Conservation (phyloP, 2,113 vertebrate species). For the Pitta sordida region DNA sequence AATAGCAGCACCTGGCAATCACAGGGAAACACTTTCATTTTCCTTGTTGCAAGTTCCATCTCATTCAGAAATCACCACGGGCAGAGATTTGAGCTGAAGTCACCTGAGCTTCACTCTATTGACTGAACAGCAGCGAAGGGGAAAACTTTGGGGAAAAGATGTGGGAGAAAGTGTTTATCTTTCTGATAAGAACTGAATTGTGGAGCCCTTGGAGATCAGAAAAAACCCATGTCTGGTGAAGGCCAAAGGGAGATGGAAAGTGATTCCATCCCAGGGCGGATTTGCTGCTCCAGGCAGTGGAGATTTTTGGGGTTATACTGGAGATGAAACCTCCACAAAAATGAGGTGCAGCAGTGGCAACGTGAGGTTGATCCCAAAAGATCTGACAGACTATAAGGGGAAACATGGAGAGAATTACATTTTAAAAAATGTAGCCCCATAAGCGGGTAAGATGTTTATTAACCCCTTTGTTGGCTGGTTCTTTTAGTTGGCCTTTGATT, state of each 20-base stretch:
- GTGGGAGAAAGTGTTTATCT: not conserved
- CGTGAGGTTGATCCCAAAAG: not conserved
- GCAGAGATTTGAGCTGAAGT: not conserved
- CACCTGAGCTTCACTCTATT: not conserved
- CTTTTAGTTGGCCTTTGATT: not conserved
- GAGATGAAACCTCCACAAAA: not conserved
- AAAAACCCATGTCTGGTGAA: not conserved
- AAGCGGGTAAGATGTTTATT: not conserved
- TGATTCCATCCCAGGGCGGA: not conserved
- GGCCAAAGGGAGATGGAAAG: not conserved
- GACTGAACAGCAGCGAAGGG: not conserved
- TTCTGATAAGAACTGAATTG: not conserved
- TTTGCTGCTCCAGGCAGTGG: not conserved
- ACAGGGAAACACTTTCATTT: not conserved
- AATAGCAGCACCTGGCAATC: not conserved
- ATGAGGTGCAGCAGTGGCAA: not conserved
- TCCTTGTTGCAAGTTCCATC: not conserved
- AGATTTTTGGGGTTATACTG: not conserved
- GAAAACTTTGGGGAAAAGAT: not conserved
- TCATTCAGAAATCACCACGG: not conserved
- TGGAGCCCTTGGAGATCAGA: not conserved
- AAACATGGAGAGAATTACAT: not conserved
- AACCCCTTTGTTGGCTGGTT: not conserved
- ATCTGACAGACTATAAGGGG: not conserved
- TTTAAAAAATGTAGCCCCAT: not conserved